Evolutionary conservation across 2,888 invertebrate genomes (phyloP), one percentile per base, ranked within the genome.

Genomic region (Spilosoma lubricipeda): DNA sequence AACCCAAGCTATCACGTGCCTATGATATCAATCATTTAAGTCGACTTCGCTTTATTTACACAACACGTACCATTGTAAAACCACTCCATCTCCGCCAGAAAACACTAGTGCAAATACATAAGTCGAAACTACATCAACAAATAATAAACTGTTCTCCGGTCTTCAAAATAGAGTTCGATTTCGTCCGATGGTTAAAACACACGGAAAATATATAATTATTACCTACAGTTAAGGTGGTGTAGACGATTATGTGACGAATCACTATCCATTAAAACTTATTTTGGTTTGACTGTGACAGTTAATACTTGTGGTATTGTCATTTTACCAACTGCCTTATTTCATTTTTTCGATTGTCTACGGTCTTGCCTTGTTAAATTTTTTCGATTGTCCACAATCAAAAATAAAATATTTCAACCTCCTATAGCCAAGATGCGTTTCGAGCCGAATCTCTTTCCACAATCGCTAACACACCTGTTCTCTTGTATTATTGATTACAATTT

Each of bases 21-120:
- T 39, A 68, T 68, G 39, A 71, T 68, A 74, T 74, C 74, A 71
- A 74, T 74, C 74, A 74, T 71, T 33, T 63, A n/a, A 71, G 63
- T 59, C 39, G 68, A 71, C 36, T 48, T 64, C 36, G 18, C 45
- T 56, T 56, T 59, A 39, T 59, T 70, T 59, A 70, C 20, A 70
- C 42, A 59, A 70, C 70, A 66, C 71, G 66, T 66, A 48, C 48
- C 42, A 23, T 67, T 48, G 48, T 67, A 67, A 67, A 67, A 48
- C 67, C 48, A 48, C 48, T 67, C 67, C 67, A 67, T 67, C 67
- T 67, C 67, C 67, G 67, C 30, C 67, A 48, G 67, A 33, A 67
- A 42, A 67, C 33, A 48, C 9, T 20, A 33, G 30, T 23, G 30
- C 30, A 45, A 48, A 30, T 67, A 67, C 30, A 30, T 8, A 23